Percentiles rank a stretch among this genome's conserved stretches.
These are phyloP conservation scores for Drosophila cognata DNA, from an alignment of 2,888 invertebrate species.

Conservation along the genomic window DNA sequence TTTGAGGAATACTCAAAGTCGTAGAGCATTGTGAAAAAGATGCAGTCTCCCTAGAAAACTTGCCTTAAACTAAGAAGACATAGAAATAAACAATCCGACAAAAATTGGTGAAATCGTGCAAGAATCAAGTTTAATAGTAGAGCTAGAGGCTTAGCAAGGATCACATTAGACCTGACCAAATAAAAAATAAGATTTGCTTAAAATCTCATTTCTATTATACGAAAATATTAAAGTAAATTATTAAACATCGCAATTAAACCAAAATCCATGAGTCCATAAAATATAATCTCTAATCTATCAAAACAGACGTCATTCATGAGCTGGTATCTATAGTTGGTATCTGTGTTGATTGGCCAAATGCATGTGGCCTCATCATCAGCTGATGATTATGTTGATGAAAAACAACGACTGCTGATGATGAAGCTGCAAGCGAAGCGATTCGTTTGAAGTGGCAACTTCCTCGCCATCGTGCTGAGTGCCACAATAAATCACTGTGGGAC, in stretches of 20 bases:
- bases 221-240: background rate
- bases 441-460: conserved; percentile 36
- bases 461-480: conserved; percentile 59
- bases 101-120: background rate
- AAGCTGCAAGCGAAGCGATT: conserved; percentile 36
- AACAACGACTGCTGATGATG: conserved; percentile 36
- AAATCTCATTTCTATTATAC: background rate
- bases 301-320: background rate
- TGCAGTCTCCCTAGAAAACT: background rate
- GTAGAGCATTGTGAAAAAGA: background rate
- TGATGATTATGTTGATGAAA: conserved; percentile 26
- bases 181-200: background rate
- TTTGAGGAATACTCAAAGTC: background rate
- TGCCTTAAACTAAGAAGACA: background rate
- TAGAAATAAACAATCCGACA: background rate
- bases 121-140: background rate
- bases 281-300: background rate
- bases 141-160: background rate
- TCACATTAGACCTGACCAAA: background rate
- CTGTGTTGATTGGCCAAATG: conserved; percentile 21
- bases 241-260: too few relatives aligned
- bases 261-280: background rate
- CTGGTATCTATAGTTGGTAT: background rate
- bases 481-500: conserved; percentile 73
- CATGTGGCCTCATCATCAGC: conserved; percentile 19